Evolutionary conservation across 2,797 vertebrate genomes (phyloP).

Genomic region (Agapornis canus): DNA sequence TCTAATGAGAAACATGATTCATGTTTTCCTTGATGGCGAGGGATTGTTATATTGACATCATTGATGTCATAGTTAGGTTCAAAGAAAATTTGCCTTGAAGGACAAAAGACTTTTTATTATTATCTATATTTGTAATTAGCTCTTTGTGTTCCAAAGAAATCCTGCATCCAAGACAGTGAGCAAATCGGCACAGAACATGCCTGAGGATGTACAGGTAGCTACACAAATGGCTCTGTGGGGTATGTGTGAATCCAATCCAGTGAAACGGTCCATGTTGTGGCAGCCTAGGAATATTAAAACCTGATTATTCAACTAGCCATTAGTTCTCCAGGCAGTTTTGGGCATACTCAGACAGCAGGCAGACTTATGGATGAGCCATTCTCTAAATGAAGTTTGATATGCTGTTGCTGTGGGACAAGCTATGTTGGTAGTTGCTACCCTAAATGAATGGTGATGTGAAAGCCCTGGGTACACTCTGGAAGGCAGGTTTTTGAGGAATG

Average conservation of each 20-base stretch:
- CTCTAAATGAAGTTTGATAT: slow-evolving; percentile 18
- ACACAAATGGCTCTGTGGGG: background rate
- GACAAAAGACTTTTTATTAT: background rate
- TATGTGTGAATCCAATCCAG: background rate
- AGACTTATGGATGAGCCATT: background rate
- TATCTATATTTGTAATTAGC: slow-evolving; percentile 10
- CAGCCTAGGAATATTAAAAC: slow-evolving; percentile 5
- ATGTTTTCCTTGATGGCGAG: background rate
- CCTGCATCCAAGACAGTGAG: background rate
- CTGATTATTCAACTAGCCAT: background rate
- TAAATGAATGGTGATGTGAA: slow-evolving; percentile 38
- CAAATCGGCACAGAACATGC: background rate
- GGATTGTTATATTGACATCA: background rate
- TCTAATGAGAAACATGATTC: background rate
- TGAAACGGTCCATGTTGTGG: background rate
- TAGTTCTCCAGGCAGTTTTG: background rate
- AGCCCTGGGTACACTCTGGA: background rate
- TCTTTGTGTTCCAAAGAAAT: background rate
- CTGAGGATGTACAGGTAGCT: background rate
- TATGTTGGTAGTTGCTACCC: background rate
- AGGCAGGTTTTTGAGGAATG: slow-evolving; percentile 33
- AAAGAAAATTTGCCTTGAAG: background rate
- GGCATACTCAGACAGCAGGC: background rate
- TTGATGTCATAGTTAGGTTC: background rate
- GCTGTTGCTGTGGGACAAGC: background rate